Percentiles rank a stretch among this genome's conserved stretches.
phyloP scores from a whole-genome alignment of 2,797 vertebrate species.

The Eidolon dupreanum region DNA sequence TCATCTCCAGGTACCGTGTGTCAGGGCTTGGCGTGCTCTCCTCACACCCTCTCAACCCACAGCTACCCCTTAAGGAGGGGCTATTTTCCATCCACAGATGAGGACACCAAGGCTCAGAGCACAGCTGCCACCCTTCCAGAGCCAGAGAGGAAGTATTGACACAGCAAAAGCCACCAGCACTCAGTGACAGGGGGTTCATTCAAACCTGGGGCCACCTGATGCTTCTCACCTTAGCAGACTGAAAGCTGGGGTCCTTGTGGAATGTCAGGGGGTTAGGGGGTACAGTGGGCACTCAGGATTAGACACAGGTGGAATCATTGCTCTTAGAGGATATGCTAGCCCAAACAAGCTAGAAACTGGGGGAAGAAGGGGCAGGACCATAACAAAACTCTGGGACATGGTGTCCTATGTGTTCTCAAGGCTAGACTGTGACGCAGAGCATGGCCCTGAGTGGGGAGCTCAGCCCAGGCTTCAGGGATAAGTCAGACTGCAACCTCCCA shows the following conservation, averaged over 20 bases:
- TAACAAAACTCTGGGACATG: not conserved
- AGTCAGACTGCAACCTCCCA: constrained; percentile 33
- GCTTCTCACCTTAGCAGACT: not conserved
- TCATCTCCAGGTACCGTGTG: not conserved
- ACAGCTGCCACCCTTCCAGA: not conserved
- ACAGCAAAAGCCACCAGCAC: not conserved
- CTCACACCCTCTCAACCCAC: not conserved
- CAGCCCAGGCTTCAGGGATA: not conserved
- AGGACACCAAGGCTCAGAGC: not conserved
- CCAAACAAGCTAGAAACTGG: not conserved
- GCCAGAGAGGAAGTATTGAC: not conserved
- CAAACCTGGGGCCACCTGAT: not conserved
- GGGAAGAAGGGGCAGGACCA: fast-evolving
- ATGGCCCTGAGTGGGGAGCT: constrained; percentile 24
- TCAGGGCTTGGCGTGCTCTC: not conserved
- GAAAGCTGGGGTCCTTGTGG: not conserved
- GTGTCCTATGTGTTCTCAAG: constrained; percentile 23
- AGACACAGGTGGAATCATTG: not conserved
- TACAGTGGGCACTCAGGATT: not conserved
- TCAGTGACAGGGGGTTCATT: not conserved
- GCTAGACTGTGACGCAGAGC: constrained; percentile 46
- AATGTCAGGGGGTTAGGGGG: not conserved
- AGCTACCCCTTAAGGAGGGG: too few species aligned
- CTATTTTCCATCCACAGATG: too few species aligned
- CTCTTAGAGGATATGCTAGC: not conserved